phyloP scores from a whole-genome alignment of 2,888 invertebrate genomes.

The Drosophila paramelanica region DNA sequence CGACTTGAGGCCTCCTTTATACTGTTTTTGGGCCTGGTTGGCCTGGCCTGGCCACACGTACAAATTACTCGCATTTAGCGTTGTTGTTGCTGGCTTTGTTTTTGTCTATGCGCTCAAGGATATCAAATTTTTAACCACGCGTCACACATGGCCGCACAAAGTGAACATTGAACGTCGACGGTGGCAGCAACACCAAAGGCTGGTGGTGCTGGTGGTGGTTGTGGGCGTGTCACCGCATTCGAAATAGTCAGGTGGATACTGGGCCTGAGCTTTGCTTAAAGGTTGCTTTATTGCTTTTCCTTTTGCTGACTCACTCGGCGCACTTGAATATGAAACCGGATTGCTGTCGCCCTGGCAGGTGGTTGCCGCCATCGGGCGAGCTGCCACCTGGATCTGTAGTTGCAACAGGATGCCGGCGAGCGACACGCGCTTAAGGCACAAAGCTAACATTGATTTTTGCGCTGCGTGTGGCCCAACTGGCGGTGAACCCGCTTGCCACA shows the following conservation, averaged over 20 bases:
- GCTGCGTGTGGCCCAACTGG: not conserved
- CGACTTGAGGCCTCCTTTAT: constrained; percentile 23
- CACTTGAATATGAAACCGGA: constrained; percentile 46
- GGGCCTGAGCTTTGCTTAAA: constrained; percentile 6
- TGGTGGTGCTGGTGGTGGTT: constrained; percentile 19
- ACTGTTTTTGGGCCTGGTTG: constrained; percentile 13
- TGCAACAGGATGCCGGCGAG: constrained; percentile 7
- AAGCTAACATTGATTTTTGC: not conserved
- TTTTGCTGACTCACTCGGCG: constrained; percentile 27
- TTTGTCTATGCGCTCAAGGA: constrained; percentile 61
- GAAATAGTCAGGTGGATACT: constrained; percentile 17
- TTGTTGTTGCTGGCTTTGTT: constrained; percentile 21
- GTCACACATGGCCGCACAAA: constrained; percentile 68
- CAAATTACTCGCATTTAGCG: constrained; percentile 38
- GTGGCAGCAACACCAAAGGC: constrained; percentile 2
- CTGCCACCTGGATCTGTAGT: constrained; percentile 14
- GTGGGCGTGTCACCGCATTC: constrained; percentile 18
- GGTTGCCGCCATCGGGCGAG: constrained; percentile 8
- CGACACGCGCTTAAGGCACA: not conserved
- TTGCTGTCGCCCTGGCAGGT: constrained; percentile 28
- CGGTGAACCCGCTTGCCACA: not conserved
- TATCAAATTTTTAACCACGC: constrained; percentile 79
- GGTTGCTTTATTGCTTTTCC: constrained; percentile 6
- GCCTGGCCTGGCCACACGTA: constrained; percentile 5
- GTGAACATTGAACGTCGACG: constrained; percentile 2